A percentile compares a stretch with the other conserved stretches of the same genome.
These are phyloP conservation scores for Gobiocypris rarus DNA, from an alignment of 2,113 vertebrate species.

Conservation along the genomic window DNA sequence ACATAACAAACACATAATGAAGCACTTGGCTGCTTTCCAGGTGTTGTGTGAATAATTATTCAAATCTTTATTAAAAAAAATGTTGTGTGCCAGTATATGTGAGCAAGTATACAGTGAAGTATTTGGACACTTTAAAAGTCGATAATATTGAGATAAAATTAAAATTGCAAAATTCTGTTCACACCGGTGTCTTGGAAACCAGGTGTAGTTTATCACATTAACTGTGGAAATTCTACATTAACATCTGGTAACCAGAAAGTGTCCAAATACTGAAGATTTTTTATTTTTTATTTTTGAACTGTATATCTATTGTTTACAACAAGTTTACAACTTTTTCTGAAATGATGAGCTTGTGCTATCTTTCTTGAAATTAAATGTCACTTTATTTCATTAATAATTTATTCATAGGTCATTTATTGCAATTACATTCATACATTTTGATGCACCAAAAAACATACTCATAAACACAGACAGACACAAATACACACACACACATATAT, in stretches of 20 bases:
- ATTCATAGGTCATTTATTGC: no score
- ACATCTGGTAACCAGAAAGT: not conserved
- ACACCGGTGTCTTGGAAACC: not conserved
- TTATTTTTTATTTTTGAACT: not conserved
- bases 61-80: not conserved
- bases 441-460: not conserved
- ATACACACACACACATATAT: no score
- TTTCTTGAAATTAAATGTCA: not conserved
- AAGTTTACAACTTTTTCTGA: not conserved
- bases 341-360: not conserved
- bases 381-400: no score
- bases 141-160: not conserved
- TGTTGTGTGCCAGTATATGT: no score
- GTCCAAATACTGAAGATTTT: not conserved
- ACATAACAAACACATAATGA: not conserved
- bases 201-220: not conserved
- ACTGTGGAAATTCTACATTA: not conserved
- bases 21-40: not conserved
- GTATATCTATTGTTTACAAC: not conserved
- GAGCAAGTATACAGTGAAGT: no score
- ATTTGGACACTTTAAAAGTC: not conserved
- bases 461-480: not conserved
- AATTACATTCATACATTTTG: no score
- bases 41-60: not conserved
- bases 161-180: not conserved